Conservation (phyloP, 2,797 vertebrate genomes). For the Premnoplex brunnescens region DNA sequence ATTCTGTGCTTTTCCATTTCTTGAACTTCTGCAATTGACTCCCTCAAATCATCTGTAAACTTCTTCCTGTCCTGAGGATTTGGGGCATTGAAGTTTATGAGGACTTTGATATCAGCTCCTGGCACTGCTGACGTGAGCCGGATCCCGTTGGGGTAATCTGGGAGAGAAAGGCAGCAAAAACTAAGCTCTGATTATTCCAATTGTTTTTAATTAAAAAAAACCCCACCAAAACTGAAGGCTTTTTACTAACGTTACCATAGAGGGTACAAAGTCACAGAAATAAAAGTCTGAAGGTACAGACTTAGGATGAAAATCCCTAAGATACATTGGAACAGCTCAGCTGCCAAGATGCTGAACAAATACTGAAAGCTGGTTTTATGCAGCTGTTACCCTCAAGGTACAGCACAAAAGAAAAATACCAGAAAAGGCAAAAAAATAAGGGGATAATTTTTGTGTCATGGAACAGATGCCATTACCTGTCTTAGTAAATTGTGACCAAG, state of each 20-base stretch:
- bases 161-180: not conserved
- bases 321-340: not conserved
- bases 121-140: conserved; percentile 93
- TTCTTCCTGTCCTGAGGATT: conserved; percentile 98
- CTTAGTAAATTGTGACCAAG: not conserved
- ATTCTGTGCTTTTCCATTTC: conserved; percentile 99
- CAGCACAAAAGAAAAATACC: not conserved
- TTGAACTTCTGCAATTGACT: conserved; percentile 94
- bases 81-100: conserved; percentile 97
- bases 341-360: not conserved
- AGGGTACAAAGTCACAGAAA: not conserved
- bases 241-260: not conserved
- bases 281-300: not conserved
- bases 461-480: not conserved
- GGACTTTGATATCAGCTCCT: conserved; percentile 92
- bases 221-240: not conserved
- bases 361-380: not conserved
- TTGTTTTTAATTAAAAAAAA: not conserved
- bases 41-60: conserved; percentile 93
- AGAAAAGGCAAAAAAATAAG: not conserved
- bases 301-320: not conserved
- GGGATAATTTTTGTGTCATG: not conserved
- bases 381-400: not conserved
- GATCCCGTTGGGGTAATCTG: conserved; percentile 96
- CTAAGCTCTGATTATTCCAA: not conserved